phyloP scores from a whole-genome alignment of 2,888 invertebrate genomes.

The Hypomecis punctinalis region DNA sequence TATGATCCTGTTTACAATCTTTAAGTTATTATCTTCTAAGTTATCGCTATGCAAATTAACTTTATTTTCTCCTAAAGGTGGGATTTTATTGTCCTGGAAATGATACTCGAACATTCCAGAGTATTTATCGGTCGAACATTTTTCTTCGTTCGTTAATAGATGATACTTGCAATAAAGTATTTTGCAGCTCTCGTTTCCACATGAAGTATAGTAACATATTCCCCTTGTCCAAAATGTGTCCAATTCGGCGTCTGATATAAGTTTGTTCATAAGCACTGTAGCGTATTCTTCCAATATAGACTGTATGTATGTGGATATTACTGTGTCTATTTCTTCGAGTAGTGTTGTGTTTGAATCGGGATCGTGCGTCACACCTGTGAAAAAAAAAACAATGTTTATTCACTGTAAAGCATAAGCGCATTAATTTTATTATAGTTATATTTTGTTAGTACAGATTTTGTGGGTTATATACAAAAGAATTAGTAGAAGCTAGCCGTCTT shows the following conservation, averaged over 20 bases:
- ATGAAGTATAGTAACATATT: conserved; percentile 61
- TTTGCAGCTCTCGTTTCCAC: conserved; percentile 52
- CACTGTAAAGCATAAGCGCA: too few species aligned
- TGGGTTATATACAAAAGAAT: not conserved
- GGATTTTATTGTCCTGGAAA: conserved; percentile 41
- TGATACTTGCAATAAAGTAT: conserved; percentile 59
- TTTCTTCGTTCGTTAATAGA: conserved; percentile 55
- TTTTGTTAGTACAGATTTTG: not conserved
- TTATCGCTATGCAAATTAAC: conserved; percentile 39
- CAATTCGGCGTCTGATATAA: conserved; percentile 56
- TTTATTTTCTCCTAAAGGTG: conserved; percentile 26
- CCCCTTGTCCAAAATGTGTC: conserved; percentile 61
- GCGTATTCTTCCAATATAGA: conserved; percentile 56
- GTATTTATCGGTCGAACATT: conserved; percentile 49
- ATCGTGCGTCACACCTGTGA: conserved; percentile 30
- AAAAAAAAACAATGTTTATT: conserved; percentile 8
- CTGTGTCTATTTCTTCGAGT: conserved; percentile 33
- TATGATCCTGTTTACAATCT: conserved; percentile 52
- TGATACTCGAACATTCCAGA: conserved; percentile 34
- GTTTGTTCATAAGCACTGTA: conserved; percentile 58
- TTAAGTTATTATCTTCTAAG: conserved; percentile 54
- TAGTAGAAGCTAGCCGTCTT: not conserved
- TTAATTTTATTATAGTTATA: too few species aligned
- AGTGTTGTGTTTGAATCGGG: conserved; percentile 47
- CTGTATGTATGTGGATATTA: conserved; percentile 51